Evolutionary conservation across 2,113 vertebrate species (phyloP).

Genomic region (Cisticola juncidis): DNA sequence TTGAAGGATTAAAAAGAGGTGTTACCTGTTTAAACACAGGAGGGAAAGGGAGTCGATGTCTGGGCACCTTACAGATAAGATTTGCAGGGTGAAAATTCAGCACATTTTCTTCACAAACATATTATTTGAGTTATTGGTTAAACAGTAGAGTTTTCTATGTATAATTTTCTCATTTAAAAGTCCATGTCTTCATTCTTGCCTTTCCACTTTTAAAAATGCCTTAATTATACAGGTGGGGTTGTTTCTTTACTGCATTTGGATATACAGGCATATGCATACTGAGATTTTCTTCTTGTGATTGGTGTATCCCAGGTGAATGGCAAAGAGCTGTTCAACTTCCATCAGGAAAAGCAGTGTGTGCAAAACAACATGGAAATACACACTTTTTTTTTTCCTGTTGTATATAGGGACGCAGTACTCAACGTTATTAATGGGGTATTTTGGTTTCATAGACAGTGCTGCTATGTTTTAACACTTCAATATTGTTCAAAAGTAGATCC

Average conservation of each 20-base stretch:
- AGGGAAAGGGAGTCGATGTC: neutral
- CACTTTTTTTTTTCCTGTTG: neutral
- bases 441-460: constrained; percentile 15
- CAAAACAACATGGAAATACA: neutral
- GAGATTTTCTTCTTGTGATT: neutral
- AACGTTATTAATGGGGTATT: neutral
- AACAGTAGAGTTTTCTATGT: neutral
- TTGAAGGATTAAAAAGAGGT: neutral
- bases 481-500: constrained; percentile 7
- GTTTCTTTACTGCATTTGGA: neutral
- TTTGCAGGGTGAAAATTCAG: neutral
- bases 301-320: neutral
- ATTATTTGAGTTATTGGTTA: neutral
- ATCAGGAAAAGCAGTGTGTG: neutral
- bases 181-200: neutral
- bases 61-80: neutral
- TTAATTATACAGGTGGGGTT: neutral
- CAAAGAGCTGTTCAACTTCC: neutral
- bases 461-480: constrained; percentile 11
- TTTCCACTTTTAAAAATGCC: neutral
- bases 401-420: neutral
- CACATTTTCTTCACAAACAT: neutral
- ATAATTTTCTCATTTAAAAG: neutral
- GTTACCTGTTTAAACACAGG: neutral
- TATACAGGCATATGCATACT: neutral